Conservation (phyloP, 2,888 invertebrate genomes). For the Gymnocheta viridis region DNA sequence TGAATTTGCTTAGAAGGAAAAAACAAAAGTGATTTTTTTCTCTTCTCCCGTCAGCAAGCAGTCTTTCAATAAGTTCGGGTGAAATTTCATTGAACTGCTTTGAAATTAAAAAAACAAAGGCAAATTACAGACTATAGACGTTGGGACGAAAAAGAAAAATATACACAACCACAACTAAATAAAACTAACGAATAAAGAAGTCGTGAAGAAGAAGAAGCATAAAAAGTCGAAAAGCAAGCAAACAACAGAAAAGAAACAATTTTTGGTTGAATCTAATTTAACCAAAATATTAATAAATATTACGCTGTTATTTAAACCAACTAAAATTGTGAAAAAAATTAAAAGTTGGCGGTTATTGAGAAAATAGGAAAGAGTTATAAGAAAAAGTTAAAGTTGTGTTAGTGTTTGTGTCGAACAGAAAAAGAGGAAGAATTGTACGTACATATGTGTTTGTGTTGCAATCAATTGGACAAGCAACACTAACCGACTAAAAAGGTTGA, state of each 20-base stretch:
- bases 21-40: constrained; percentile 74
- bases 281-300: constrained; percentile 40
- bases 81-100: constrained; percentile 80
- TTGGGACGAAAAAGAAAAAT: constrained; percentile 67
- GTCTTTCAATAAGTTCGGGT: constrained; percentile 75
- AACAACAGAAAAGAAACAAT: constrained; percentile 52
- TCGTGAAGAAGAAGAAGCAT: constrained; percentile 64
- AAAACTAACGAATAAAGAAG: constrained; percentile 68
- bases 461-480: constrained; percentile 61
- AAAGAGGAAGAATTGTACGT: constrained; percentile 52
- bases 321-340: constrained; percentile 29
- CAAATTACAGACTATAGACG: constrained; percentile 71
- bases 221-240: constrained; percentile 50
- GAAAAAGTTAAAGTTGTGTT: constrained; percentile 57
- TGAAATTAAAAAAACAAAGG: constrained; percentile 73
- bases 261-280: constrained; percentile 55
- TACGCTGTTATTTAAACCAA: constrained; percentile 2
- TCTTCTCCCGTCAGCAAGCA: constrained; percentile 62
- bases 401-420: constrained; percentile 61
- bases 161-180: constrained; percentile 58
- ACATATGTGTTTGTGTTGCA: constrained; percentile 65
- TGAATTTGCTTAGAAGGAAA: constrained; percentile 71
- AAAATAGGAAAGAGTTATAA: constrained; percentile 35
- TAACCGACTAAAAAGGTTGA: constrained; percentile 39
- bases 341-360: constrained; percentile 22